Evolutionary conservation across 2,797 vertebrate species (phyloP), one percentile per base, ranked within the genome.

Genomic region (Hephaestus fuliginosus): DNA sequence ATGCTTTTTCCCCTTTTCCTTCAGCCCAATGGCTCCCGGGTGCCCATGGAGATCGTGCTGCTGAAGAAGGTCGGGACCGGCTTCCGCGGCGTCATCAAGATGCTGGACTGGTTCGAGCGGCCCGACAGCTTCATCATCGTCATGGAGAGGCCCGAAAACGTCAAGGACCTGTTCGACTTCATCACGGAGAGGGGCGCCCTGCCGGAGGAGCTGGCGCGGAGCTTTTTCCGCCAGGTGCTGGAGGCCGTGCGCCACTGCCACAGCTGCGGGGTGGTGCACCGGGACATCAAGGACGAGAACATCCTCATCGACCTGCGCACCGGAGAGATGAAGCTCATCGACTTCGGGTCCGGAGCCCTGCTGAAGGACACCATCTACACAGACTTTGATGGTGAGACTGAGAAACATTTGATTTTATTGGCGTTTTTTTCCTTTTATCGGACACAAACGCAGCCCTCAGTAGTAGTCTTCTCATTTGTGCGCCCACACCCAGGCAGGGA

Each of bases 221-320:
- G 95, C 92, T 96, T 99, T 72, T 99, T 99, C 93, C 94, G 96
- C 67, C 98, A 99, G 94, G 96, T 99, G 90, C 94, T 98, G 90
- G 97, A 98, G 89, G 98, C 98, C 2, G 97, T 98, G 90, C 94
- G 96, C 7, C 97, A 98, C 90, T 99, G 98, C 91, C 95, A 96
- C 91, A 93, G 4, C 95, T 97, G 96, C 90, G 97, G 98, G 9
- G 98, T 99, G 61, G 96, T 99, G 80, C 97, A 99, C 95, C 95
- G 97, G 8, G 97, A 99, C 94, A 98, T 99, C 94, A 99, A 99
- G 87, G 98, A 97, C 88, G 98, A 99, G 90, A 99, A 99, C 90
- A 97, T 99, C 76, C 95, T 98, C 62, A 95, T 99, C 53, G 97
- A 98, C 92, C 95, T 98, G 9, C 94, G 92, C 61, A 97, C 94